These are phyloP conservation scores for Chaetops frenatus DNA, from an alignment of 2,113 vertebrate species.

Conservation along the genomic window DNA sequence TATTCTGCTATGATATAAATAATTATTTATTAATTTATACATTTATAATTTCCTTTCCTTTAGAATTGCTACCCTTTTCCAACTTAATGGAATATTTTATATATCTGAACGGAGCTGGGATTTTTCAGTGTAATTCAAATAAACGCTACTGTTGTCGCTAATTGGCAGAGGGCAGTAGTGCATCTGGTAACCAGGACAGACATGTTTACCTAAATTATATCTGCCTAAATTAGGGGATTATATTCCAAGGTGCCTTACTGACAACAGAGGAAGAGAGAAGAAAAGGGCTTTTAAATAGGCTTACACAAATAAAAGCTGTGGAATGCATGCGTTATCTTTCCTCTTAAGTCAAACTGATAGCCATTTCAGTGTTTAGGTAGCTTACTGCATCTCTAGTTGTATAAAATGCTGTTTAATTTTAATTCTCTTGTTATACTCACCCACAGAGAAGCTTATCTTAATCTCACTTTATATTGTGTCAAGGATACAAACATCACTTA, in stretches of 20 bases:
- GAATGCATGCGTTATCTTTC: background rate
- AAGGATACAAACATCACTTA: background rate
- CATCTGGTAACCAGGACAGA: background rate
- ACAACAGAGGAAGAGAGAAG: background rate
- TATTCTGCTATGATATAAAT: background rate
- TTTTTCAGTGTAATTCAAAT: background rate
- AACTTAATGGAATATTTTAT: background rate
- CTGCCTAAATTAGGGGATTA: background rate
- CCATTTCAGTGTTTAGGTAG: background rate
- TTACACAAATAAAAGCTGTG: background rate
- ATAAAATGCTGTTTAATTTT: slow-evolving; percentile 13
- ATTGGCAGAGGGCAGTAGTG: background rate
- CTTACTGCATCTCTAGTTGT: background rate
- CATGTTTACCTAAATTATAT: background rate
- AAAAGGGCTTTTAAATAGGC: background rate
- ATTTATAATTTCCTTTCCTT: background rate
- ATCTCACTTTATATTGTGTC: slow-evolving; percentile 5
- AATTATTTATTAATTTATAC: background rate
- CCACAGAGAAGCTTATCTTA: background rate
- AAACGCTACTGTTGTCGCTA: background rate
- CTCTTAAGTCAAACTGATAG: background rate
- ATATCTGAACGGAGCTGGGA: rapidly evolving
- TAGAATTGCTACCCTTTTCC: background rate
- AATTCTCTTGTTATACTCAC: background rate
- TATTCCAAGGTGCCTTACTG: background rate